phyloP scores from a whole-genome alignment of 30 jellyfish, hydroid and myxozoan species.

The Nemopilema nomurai region DNA sequence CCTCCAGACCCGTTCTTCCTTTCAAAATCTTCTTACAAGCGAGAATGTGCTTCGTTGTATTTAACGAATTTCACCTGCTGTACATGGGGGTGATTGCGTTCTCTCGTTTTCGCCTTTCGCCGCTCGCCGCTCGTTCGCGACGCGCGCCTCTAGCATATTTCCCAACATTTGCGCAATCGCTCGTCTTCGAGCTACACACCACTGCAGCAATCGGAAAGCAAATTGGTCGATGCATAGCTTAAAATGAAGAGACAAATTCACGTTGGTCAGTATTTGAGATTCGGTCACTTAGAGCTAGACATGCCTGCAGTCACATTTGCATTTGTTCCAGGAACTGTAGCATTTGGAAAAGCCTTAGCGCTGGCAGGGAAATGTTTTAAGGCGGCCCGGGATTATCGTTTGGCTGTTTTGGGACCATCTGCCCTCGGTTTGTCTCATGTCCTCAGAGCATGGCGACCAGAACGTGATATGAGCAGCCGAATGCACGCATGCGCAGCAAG shows the following conservation, averaged over 20 bases:
- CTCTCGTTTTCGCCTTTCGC: no score
- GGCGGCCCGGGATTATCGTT: not conserved
- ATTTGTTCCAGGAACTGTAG: not conserved
- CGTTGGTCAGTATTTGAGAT: no score
- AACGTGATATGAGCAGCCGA: not conserved
- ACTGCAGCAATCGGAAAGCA: not conserved
- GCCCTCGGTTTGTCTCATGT: not conserved
- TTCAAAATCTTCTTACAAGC: not conserved
- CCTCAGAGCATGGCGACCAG: not conserved
- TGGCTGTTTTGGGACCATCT: not conserved
- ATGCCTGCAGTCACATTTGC: not conserved
- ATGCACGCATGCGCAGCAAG: not conserved
- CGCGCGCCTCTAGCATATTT: not conserved
- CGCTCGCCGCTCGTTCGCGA: not conserved
- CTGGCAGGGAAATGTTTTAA: not conserved
- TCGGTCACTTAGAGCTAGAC: no score
- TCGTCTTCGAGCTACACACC: not conserved
- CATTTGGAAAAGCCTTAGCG: not conserved
- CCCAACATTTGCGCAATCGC: not conserved
- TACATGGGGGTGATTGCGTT: not conserved
- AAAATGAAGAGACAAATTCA: not conserved
- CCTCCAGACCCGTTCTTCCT: not conserved
- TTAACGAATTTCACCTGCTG: not conserved
- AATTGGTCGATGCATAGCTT: not conserved
- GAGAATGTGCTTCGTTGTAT: not conserved